phyloP scores from a whole-genome alignment of 2,797 vertebrate species.

The Coranthus polyacanthus region DNA sequence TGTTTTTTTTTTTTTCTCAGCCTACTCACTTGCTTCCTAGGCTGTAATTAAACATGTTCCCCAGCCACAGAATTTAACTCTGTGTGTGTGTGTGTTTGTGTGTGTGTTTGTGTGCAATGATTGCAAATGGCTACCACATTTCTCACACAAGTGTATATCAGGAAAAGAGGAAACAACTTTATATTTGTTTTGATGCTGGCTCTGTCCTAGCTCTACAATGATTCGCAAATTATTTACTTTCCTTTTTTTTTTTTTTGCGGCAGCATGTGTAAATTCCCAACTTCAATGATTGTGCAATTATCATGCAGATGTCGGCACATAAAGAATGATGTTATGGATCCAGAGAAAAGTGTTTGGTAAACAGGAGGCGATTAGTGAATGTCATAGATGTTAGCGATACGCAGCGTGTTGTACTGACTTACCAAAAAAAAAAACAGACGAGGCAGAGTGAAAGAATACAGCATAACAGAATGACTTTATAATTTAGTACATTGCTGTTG shows the following conservation, averaged over 20 bases:
- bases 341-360: not conserved
- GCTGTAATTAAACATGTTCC: conserved; percentile 79
- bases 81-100: conserved; percentile 18
- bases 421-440: not conserved
- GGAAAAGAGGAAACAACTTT: conserved; percentile 10
- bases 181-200: conserved; percentile 18
- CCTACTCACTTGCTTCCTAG: conserved; percentile 64
- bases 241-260: not conserved
- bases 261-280: conserved; percentile 18
- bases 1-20: conserved; percentile 54
- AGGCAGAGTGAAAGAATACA: no score
- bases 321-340: conserved; percentile 1
- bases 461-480: not conserved
- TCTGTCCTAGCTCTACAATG: conserved; percentile 13
- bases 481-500: conserved; percentile 6
- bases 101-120: conserved; percentile 7
- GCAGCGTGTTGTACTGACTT: not conserved
- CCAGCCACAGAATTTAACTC: conserved; percentile 56
- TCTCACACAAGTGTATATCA: conserved; percentile 9
- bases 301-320: conserved; percentile 21
- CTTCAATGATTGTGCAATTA: conserved; percentile 28
- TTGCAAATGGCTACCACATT: conserved; percentile 3
- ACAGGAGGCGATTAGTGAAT: conserved; percentile 5
- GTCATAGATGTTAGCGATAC: not conserved
- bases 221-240: conserved; percentile 32